Conservation (phyloP, 2,113 vertebrate species). For the Pterocles gutturalis region DNA sequence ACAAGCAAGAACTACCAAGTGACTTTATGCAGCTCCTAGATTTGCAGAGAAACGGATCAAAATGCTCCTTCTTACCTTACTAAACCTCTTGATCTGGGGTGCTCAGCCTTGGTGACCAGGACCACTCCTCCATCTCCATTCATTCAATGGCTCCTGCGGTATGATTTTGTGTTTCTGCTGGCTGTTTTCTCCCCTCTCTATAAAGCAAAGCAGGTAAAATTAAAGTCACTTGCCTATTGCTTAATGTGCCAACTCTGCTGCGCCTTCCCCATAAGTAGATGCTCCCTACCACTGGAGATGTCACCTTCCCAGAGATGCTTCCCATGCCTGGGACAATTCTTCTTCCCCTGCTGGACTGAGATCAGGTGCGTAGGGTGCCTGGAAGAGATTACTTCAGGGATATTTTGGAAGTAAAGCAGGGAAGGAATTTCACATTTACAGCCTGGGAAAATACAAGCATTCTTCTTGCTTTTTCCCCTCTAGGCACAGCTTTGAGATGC, state of each 20-base stretch:
- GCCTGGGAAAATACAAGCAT: neutral
- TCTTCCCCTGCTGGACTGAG: neutral
- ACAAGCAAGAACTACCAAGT: neutral
- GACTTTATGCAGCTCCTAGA: neutral
- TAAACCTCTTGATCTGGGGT: rapidly evolving
- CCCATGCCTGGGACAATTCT: rapidly evolving
- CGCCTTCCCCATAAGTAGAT: neutral
- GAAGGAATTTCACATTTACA: neutral
- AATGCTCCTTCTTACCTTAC: neutral
- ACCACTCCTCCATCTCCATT: neutral
- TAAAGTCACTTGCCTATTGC: neutral
- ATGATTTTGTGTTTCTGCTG: neutral
- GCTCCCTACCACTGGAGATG: rapidly evolving
- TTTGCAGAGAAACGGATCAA: neutral
- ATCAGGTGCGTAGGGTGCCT: neutral
- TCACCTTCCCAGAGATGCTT: neutral
- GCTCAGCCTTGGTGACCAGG: neutral
- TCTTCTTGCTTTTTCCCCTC: neutral
- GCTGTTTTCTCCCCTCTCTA: neutral
- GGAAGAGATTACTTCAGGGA: neutral
- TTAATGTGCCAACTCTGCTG: neutral
- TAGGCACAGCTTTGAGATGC: neutral
- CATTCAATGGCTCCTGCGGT: rapidly evolving
- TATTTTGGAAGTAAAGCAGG: neutral
- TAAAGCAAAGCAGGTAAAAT: neutral